Evolutionary conservation across 1,140 invertebrate species (phyloP), one percentile per base, ranked within the genome.

Genomic region (Antheraea pernyi): DNA sequence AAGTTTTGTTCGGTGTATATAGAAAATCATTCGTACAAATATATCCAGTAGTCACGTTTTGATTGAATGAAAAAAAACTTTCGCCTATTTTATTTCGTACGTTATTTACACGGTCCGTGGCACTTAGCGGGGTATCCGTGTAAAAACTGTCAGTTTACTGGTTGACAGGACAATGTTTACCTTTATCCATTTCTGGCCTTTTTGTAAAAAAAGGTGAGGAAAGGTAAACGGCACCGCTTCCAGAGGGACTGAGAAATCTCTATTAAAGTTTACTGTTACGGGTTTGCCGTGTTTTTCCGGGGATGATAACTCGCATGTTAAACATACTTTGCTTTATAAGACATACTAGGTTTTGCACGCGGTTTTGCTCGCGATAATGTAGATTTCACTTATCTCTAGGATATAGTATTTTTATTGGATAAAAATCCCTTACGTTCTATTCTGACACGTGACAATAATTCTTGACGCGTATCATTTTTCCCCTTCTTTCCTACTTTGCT

Each of bases 91-190:
- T 30, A 53, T n/a, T 16, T 16, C 13, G 46, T 16, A 10, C 5
- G 46, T 16, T 16, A 53, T 53, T 53, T 53, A 16, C 46, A 53
- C 46, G 13, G 46, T 53, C 46, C 46, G 16, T 16, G 46, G 11
- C 46, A 53, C 46, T 53, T 53, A 53, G 46, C 46, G 0, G 46
- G 46, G 60, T 30, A 61, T 61, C 30, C 60, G 22, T 22, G 60
- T 61, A 61, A 61, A 61, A 61, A 61, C 19, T 61, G 60, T 61
- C 60, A 61, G 19, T 61, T 61, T 30, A 36, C 13, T 30, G 60
- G 22, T 61, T 61, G 60, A 30, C 60, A 36, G 19, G 19, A 8
- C 19, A n/a, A 11, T 61, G 60, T 61, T 61, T 61, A 30, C 30
- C 60, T 61, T 61, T 36, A 61, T 61, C 60, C 60, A 61, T 61